Percentiles rank a stretch among this genome's conserved stretches.
Conservation (phyloP, 2,113 vertebrate species). For the Piliocolobus tephrosceles region DNA sequence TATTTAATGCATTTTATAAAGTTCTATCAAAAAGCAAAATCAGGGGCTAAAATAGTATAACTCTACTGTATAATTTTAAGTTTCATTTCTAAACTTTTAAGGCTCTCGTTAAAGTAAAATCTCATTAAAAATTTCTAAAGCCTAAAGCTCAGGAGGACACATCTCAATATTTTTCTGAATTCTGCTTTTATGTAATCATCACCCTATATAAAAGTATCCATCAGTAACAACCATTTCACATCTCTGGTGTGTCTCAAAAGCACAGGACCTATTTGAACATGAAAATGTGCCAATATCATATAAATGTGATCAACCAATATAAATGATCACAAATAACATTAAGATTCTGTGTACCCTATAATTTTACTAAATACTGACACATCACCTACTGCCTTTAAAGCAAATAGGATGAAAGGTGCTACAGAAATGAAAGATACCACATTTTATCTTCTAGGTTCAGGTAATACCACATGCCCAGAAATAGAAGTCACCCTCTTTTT, state of each 20-base stretch:
- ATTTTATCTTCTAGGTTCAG: slow-evolving; percentile 54
- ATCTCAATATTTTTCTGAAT: slow-evolving; percentile 32
- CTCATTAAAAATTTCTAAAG: slow-evolving; percentile 62
- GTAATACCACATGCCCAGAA: slow-evolving; percentile 41
- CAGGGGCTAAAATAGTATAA: slow-evolving; percentile 9
- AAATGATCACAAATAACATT: slow-evolving; percentile 54
- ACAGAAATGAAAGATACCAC: slow-evolving; percentile 56
- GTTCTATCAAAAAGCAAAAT: slow-evolving; percentile 51
- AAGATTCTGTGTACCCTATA: slow-evolving; percentile 30
- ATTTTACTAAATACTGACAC: slow-evolving; percentile 40
- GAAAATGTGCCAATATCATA: slow-evolving; percentile 61
- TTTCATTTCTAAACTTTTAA: slow-evolving; percentile 48
- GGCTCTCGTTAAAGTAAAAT: slow-evolving; percentile 53
- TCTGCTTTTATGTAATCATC: slow-evolving; percentile 29
- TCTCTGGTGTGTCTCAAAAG: slow-evolving; percentile 65
- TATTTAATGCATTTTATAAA: slow-evolving; percentile 37
- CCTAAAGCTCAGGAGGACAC: slow-evolving; percentile 38
- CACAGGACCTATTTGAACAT: slow-evolving; percentile 66
- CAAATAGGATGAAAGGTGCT: slow-evolving; percentile 55
- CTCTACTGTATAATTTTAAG: background rate
- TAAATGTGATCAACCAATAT: slow-evolving; percentile 53
- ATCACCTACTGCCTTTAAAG: slow-evolving; percentile 45
- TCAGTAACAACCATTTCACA: slow-evolving; percentile 54
- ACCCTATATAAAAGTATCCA: slow-evolving; percentile 7
- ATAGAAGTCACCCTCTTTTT: slow-evolving; percentile 50